Evolutionary conservation across 2,113 vertebrate genomes (phyloP).

Genomic region (Herpetotheres cachinnans): DNA sequence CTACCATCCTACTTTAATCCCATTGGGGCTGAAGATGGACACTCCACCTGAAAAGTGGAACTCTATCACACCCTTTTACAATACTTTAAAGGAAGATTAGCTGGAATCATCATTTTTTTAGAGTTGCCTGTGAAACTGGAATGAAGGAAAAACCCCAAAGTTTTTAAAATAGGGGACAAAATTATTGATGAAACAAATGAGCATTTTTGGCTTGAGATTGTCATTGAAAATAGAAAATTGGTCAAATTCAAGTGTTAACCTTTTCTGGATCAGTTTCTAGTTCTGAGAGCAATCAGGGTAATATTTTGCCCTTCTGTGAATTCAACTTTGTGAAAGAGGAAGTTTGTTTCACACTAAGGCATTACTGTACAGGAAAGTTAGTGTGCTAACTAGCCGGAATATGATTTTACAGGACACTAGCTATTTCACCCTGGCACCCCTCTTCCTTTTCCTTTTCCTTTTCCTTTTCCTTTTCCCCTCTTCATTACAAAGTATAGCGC

Average conservation of each 20-base stretch:
- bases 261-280: neutral
- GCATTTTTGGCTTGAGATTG: neutral
- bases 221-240: neutral
- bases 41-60: neutral
- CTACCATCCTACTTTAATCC: neutral
- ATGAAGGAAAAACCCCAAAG: fast-evolving
- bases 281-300: neutral
- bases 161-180: neutral
- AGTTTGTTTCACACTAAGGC: neutral
- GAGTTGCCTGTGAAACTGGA: neutral
- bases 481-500: neutral
- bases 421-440: neutral
- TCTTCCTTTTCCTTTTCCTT: neutral
- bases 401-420: neutral
- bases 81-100: neutral
- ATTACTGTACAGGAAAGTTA: neutral
- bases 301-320: neutral
- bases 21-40: neutral
- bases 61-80: neutral
- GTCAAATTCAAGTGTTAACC: neutral
- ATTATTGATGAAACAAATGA: neutral
- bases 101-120: neutral
- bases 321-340: neutral
- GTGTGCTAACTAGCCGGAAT: neutral
- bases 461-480: neutral